Evolutionary conservation across 2,888 invertebrate species (phyloP), one percentile per base, ranked within the genome.

Genomic region (Spilosoma lubricipeda): DNA sequence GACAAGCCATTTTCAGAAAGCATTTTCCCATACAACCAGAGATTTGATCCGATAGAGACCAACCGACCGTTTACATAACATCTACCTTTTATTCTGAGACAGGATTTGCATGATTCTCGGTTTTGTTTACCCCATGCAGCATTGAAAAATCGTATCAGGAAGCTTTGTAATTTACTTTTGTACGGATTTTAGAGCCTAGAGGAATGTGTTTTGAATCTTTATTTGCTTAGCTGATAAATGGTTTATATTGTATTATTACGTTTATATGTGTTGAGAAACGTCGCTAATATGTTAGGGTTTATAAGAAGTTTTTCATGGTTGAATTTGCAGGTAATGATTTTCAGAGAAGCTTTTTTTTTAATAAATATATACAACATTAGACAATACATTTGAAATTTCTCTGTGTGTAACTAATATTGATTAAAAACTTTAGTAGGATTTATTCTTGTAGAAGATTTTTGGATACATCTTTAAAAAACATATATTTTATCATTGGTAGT

Each of bases 41-140:
- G 42, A 27, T 42, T 67, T 39, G 30, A 23, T 72, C 30, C 15
- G 67, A 67, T 36, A 66, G 56, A 52, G 39, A 67, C 30, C 56
- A 23, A 56, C 30, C 67, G 23, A 20, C 36, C 33, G 69, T 73
- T 73, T 73, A 69, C 68, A 73, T 73, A 69, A 69, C 63, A 69
- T 69, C 39, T 36, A 69, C 52, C 66, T 73, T 52, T 67, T 72
- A 72, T 72, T 42, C 48, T 52, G 39, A 36, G 30, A 64, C 27
- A 64, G 69, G 64, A 73, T 73, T 73, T 73, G 27, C 69, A 73
- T 73, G 33, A 65, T 39, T 52, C 48, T 42, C 30, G 63, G 39
- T 33, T 69, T 69, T 69, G 63, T 73, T 73, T 64, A 67, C 67
- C 68, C 68, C 64, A 56, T 20, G 27, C 20, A 36, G 52, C 39